Evolutionary conservation across 2,797 vertebrate species (phyloP).

Genomic region (Bufotes viridis): DNA sequence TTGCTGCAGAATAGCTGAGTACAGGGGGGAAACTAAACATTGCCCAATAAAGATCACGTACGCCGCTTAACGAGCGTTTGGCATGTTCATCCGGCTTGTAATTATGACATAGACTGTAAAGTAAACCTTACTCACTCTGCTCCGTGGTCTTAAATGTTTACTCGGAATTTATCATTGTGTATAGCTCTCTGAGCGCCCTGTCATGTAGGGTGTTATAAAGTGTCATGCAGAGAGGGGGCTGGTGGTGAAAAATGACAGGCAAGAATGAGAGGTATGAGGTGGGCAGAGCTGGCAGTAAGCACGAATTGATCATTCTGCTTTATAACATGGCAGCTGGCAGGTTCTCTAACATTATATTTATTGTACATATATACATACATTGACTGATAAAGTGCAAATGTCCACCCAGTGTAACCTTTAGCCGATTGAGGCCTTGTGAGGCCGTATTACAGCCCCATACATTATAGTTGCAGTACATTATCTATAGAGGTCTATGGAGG

Average conservation of each 20-base stretch:
- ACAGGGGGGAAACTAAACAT: not conserved
- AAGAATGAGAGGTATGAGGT: conserved; percentile 47
- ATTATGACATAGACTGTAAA: not conserved
- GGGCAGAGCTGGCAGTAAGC: not conserved
- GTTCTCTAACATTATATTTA: not conserved
- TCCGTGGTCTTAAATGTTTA: not conserved
- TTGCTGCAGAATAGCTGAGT: conserved; percentile 9
- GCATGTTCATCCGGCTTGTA: not conserved
- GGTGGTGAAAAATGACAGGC: conserved; percentile 25
- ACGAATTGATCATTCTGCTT: not conserved
- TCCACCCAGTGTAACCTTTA: not conserved
- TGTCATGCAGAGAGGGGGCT: not conserved
- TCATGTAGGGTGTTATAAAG: conserved; percentile 1
- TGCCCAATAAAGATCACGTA: conserved; percentile 1
- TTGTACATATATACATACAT: no score
- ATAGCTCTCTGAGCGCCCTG: not conserved
- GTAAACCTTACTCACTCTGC: conserved; percentile 2
- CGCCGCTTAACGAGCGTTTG: not conserved
- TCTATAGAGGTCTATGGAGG: not conserved
- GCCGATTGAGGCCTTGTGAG: not conserved
- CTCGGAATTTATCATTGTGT: conserved; percentile 12
- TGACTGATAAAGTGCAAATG: not conserved
- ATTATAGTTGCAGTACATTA: not conserved
- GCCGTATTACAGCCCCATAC: not conserved
- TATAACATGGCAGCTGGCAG: not conserved